Evolutionary conservation across 2,888 invertebrate genomes (phyloP).

Genomic region (Drosophila nr. fundita): DNA sequence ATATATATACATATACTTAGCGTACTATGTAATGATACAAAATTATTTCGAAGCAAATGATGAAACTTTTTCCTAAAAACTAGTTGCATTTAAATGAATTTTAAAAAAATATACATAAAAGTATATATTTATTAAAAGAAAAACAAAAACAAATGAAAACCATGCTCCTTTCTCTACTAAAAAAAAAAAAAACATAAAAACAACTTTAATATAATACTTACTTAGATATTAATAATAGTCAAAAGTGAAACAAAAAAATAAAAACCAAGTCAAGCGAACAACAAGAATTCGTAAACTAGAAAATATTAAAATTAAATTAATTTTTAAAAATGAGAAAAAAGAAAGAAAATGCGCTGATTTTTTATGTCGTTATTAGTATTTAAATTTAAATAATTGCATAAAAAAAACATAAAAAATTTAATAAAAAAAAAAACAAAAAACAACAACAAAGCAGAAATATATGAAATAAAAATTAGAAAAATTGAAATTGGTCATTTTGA

Average conservation of each 20-base stretch:
- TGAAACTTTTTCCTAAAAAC: constrained; percentile 80
- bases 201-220: constrained; percentile 80
- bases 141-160: constrained; percentile 52
- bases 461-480: constrained; percentile 69
- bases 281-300: constrained; percentile 72
- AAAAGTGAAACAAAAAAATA: constrained; percentile 48
- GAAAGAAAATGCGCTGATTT: constrained; percentile 79
- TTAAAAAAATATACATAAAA: constrained; percentile 79
- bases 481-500: constrained; percentile 81
- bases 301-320: constrained; percentile 76
- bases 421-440: constrained; percentile 32
- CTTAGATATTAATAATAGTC: constrained; percentile 80
- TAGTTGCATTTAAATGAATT: constrained; percentile 83
- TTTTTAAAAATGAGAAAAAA: constrained; percentile 67
- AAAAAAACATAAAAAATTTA: constrained; percentile 56
- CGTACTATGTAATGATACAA: constrained; percentile 62
- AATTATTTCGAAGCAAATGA: constrained; percentile 68
- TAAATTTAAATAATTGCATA: constrained; percentile 78
- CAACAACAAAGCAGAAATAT: constrained; percentile 44
- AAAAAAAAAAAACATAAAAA: constrained; percentile 54
- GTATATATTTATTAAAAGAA: constrained; percentile 71
- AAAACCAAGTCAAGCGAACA: constrained; percentile 47
- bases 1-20: constrained; percentile 47
- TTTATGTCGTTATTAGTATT: constrained; percentile 84
- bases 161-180: constrained; percentile 75